These are phyloP conservation scores for Marmota flaviventris DNA, from an alignment of 2,113 vertebrate genomes.

Conservation along the genomic window DNA sequence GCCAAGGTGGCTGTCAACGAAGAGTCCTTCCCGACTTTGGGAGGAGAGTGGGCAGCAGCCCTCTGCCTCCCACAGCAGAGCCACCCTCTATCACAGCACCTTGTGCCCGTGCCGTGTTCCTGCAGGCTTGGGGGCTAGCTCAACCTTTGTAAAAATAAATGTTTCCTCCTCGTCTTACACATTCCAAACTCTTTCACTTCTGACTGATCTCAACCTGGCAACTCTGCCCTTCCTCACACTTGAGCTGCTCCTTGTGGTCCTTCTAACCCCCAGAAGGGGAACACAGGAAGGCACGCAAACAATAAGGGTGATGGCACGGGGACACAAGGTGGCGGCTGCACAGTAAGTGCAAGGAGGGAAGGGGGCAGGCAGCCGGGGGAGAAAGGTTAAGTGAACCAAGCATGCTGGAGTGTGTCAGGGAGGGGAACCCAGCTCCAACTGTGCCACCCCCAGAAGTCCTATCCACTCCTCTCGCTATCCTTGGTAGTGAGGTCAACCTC, in stretches of 20 bases:
- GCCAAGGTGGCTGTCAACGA: too few species aligned
- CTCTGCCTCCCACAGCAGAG: not conserved
- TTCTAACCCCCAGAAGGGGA: not conserved
- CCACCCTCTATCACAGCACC: accelerated
- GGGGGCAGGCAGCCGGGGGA: accelerated
- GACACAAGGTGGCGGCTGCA: not conserved
- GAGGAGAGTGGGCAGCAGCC: too few species aligned
- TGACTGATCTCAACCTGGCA: not conserved
- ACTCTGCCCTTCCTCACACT: not conserved
- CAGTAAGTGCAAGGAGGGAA: too few species aligned
- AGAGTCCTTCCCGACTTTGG: not conserved
- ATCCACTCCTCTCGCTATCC: not conserved
- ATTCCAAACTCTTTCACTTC: not conserved
- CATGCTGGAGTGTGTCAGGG: not conserved
- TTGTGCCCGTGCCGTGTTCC: not conserved
- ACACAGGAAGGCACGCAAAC: not conserved
- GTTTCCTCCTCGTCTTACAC: not conserved
- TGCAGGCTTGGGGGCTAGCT: not conserved
- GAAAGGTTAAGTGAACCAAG: not conserved
- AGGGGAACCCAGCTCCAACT: not conserved
- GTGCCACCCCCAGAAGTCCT: not conserved
- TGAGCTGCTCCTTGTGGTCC: not conserved
- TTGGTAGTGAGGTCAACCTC: too few species aligned
- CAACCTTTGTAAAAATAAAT: not conserved
- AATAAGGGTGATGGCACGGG: not conserved